Base-by-base conservation (phyloP, 1,140 invertebrate genomes). In the Bombus turneri region DNA sequence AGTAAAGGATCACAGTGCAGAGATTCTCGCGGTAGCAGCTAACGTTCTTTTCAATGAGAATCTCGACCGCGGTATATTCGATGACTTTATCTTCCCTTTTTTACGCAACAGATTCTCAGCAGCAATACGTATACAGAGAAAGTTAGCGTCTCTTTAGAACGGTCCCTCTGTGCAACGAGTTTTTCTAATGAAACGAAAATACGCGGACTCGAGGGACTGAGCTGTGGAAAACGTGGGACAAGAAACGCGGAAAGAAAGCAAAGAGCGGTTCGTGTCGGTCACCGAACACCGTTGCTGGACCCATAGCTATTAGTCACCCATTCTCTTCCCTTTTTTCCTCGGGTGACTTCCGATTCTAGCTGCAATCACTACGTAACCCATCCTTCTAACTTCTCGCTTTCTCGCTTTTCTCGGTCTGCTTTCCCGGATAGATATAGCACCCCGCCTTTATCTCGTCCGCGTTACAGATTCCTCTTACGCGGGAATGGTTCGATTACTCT, bases 381-480 rank as follows among this genome's bases (percentile, higher is more conserved):
- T 59, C 80, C 72, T 62, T 39, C 86, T 39, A 68, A 62, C 76
- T 74, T 47, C 81, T 77, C 73, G 75, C 53, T 64, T n/a, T 37
- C 79, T 57, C 68, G 37, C 62, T 62, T 76, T 73, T 9, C 64
- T 66, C 64, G 34, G 59, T 53, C 76, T 31, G 41, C 28, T 34
- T 53, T 41, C 10, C 18, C 43, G 75, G 87, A 87, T 86, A 83
- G 87, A 89, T 89, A 90, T 91, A 91, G 78, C 81, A 91, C 47
- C 78, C 88, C 88, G 81, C 89, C 91, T 85, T 93, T 92, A 93
- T 92, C 92, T 91, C 85, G 88, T 92, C 89, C 87, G 75, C 82
- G 75, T 86, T 90, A 86, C 86, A 85, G 88, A 86, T 86, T 87
- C 87, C 81, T 78, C 82, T 83, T 83, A 66, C 85, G 86, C 87